A percentile compares a stretch with the other conserved stretches of the same genome.
Evolutionary conservation across 2,888 invertebrate genomes (phyloP).

Genomic region (Tridacna crocea): DNA sequence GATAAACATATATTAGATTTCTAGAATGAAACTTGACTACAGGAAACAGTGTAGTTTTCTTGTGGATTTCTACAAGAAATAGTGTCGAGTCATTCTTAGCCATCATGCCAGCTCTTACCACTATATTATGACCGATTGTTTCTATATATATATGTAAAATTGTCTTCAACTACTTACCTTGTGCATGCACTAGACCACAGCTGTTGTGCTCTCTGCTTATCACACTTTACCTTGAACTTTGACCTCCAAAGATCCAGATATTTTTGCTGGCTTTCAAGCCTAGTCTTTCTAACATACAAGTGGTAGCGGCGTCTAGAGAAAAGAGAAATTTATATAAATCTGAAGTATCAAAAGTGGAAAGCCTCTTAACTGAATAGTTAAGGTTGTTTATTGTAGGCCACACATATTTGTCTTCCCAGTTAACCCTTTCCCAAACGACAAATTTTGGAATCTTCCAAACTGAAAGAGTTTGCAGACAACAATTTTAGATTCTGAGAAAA

Average conservation of each 20-base stretch:
- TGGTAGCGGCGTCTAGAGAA: conserved; percentile 39
- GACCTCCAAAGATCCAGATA: conserved; percentile 67
- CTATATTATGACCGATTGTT: background rate
- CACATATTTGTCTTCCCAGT: too few relatives aligned
- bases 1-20: too few relatives aligned
- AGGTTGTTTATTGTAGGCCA: too few relatives aligned
- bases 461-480: too few relatives aligned
- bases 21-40: too few relatives aligned
- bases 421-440: too few relatives aligned
- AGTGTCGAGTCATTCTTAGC: too few relatives aligned
- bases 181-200: conserved; percentile 75
- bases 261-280: conserved; percentile 52
- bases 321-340: conserved; percentile 11
- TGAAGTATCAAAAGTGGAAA: background rate
- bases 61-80: too few relatives aligned
- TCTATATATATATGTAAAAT: background rate
- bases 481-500: too few relatives aligned
- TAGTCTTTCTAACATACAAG: conserved; percentile 39
- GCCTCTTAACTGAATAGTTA: background rate
- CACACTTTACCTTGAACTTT: conserved; percentile 64
- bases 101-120: too few relatives aligned
- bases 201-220: conserved; percentile 66
- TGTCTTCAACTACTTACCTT: conserved; percentile 42
- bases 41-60: too few relatives aligned
- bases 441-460: too few relatives aligned